These are phyloP conservation scores for Microdon myrmicae DNA, from an alignment of 2,888 invertebrate species.

Conservation along the genomic window DNA sequence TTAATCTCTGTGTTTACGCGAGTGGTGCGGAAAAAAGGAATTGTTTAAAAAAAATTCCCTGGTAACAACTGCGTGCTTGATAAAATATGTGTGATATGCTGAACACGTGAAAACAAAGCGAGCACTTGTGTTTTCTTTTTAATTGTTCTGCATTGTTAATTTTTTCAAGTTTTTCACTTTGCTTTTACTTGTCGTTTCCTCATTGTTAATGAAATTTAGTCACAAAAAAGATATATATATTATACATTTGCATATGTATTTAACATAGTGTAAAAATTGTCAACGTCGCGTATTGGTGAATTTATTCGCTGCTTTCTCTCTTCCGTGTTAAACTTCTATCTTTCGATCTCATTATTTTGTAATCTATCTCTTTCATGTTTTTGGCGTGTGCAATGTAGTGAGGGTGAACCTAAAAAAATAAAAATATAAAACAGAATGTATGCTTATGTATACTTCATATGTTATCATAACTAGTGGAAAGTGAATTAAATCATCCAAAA, in stretches of 20 bases:
- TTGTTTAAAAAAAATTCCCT: not conserved
- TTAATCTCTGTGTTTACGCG: too few relatives aligned
- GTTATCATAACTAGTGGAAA: constrained; percentile 23
- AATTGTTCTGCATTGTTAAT: not conserved
- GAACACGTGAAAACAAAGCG: too few relatives aligned
- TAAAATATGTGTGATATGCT: too few relatives aligned
- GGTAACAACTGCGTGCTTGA: not conserved
- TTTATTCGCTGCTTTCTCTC: constrained; percentile 17
- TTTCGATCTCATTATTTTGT: too few relatives aligned
- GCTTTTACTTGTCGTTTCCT: too few relatives aligned
- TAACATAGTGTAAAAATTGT: constrained; percentile 42
- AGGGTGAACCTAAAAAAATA: constrained; percentile 2
- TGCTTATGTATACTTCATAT: constrained; percentile 12
- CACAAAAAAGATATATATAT: too few relatives aligned
- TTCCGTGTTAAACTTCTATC: not conserved
- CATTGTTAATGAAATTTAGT: too few relatives aligned
- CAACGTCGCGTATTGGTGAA: constrained; percentile 53
- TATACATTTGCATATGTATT: constrained; percentile 32
- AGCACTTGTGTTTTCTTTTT: not conserved
- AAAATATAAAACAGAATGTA: not conserved
- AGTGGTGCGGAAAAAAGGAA: too few relatives aligned
- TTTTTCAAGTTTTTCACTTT: not conserved
- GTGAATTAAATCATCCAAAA: constrained; percentile 7
- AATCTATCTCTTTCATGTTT: constrained; percentile 17
- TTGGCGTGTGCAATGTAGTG: constrained; percentile 13